Evolutionary conservation across 2,888 invertebrate genomes (phyloP).

Genomic region (Caenorhabditis sp.): DNA sequence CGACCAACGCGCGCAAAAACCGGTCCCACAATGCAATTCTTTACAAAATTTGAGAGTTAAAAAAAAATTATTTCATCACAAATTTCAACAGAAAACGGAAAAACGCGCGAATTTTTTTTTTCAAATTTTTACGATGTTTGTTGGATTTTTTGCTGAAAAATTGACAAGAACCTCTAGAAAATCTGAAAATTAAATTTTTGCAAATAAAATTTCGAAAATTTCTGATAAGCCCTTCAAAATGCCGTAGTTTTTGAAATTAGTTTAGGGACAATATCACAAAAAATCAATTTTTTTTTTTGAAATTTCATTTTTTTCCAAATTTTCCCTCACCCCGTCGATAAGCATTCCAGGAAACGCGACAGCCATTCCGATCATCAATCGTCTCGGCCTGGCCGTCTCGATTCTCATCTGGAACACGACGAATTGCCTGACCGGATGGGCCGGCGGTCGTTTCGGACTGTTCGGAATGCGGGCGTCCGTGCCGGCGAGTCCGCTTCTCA

Average conservation of each 20-base stretch:
- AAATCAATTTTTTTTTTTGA: neutral
- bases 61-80: too few relatives aligned
- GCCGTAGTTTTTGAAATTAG: neutral
- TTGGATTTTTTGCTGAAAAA: too few relatives aligned
- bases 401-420: slow-evolving; percentile 85
- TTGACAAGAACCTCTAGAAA: neutral
- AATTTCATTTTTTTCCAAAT: neutral
- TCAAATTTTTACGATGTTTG: too few relatives aligned
- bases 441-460: slow-evolving; percentile 80
- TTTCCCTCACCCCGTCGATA: neutral
- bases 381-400: slow-evolving; percentile 83
- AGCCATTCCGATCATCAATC: slow-evolving; percentile 84
- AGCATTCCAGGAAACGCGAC: slow-evolving; percentile 84
- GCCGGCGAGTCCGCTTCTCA: slow-evolving; percentile 73
- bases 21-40: too few relatives aligned
- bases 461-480: slow-evolving; percentile 75
- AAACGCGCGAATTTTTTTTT: too few relatives aligned
- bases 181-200: neutral
- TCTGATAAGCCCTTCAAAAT: neutral
- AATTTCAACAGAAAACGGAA: too few relatives aligned
- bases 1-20: too few relatives aligned
- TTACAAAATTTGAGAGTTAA: too few relatives aligned
- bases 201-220: slow-evolving; percentile 1
- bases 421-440: slow-evolving; percentile 84
- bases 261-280: too few relatives aligned